Evolutionary conservation across 2,888 invertebrate genomes (phyloP), one percentile per base, ranked within the genome.

Genomic region (Nymphalis c-album): DNA sequence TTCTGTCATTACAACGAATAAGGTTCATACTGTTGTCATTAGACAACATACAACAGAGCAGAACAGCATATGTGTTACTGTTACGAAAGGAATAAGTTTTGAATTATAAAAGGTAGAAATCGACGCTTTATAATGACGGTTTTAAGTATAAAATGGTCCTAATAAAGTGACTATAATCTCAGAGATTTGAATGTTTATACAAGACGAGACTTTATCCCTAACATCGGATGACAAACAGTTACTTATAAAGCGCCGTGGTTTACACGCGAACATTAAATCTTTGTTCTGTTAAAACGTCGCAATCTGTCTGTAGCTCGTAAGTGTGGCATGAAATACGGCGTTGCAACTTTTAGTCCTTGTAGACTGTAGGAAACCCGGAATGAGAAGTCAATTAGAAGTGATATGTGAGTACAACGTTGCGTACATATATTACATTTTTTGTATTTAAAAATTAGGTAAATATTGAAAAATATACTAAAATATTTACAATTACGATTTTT

Each of bases 231-330:
- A 71, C 70, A 71, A 69, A 70, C 67, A 60, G 67, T 65, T 63
- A 58, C 60, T 71, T 71, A 68, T 67, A 69, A 69, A 71, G 69
- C 69, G 51, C 69, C 62, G 67, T 60, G 69, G 69, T 67, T 71
- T 68, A 71, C 68, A 63, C 60, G 63, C 67, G 63, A 65, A 70
- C 73, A 73, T 73, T 71, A 73, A 73, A 73, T 73, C 69, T 74
- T 73, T 71, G 73, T 70, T 71, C 68, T 70, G 70, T 71, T 70
- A 71, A 71, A 71, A 71, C 70, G 70, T 69, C 74, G 76, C 77
- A 75, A 77, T 79, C 77, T 75, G 76, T 74, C 75, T 73, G 73
- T 73, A 68, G 76, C 72, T 76, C 71, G 73, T 76, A 75, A 71
- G 69, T 74, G 70, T 71, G 71, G 68, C 69, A 69, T 71, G 68